A percentile compares a stretch with the other conserved stretches of the same genome.
Conservation (phyloP, 2,797 vertebrate genomes). For the Anas bahamensis region DNA sequence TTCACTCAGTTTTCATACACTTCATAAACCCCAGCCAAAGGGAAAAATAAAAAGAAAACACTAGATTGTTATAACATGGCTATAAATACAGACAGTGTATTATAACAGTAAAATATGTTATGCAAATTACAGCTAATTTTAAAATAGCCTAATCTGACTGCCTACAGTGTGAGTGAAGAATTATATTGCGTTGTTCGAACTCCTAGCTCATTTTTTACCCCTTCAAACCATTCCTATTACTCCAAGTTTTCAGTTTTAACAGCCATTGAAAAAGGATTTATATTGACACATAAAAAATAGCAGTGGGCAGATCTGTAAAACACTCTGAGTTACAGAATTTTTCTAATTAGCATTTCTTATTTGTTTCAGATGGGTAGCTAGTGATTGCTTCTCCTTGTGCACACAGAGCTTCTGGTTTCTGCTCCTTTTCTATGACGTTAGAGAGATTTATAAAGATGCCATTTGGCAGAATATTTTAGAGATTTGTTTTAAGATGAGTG, state of each 20-base stretch:
- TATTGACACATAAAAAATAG: not conserved
- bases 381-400: not conserved
- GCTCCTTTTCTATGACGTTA: slow-evolving; percentile 5
- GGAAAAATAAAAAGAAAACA: slow-evolving; percentile 50
- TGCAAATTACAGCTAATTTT: slow-evolving; percentile 75
- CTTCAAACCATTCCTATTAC: slow-evolving; percentile 44
- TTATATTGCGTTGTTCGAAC: not conserved
- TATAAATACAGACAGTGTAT: slow-evolving; percentile 67
- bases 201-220: not conserved
- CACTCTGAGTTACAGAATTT: slow-evolving; percentile 30
- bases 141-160: slow-evolving; percentile 61
- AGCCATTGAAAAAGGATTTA: slow-evolving; percentile 45
- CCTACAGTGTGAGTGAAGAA: slow-evolving; percentile 54
- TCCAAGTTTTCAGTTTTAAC: slow-evolving; percentile 14
- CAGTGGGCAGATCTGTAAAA: slow-evolving; percentile 26
- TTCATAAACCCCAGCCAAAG: slow-evolving; percentile 45
- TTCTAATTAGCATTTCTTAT: slow-evolving; percentile 62
- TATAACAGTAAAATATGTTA: slow-evolving; percentile 66
- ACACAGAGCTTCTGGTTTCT: slow-evolving; percentile 1
- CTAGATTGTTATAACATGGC: slow-evolving; percentile 64
- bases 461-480: slow-evolving; percentile 72
- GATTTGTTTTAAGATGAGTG: slow-evolving; percentile 66
- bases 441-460: slow-evolving; percentile 47
- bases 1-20: slow-evolving; percentile 58
- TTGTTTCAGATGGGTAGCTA: slow-evolving; percentile 24